Evolutionary conservation across 2,113 vertebrate species (phyloP).

Genomic region (Pygoscelis adeliae): DNA sequence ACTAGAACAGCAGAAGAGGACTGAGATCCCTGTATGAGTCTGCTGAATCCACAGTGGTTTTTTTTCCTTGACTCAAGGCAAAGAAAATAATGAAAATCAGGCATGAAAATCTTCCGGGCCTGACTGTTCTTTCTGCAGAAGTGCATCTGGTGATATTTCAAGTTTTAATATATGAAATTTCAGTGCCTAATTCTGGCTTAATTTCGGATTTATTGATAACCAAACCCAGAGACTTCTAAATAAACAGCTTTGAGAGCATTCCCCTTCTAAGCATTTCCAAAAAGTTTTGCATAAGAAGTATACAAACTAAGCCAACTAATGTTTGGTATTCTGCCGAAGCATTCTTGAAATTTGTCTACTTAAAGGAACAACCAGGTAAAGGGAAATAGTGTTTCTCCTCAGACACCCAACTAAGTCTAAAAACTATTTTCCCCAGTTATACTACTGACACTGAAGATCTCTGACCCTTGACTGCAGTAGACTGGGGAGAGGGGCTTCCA

Average conservation of each 20-base stretch:
- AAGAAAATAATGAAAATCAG: neutral
- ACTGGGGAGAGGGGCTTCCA: neutral
- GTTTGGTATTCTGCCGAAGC: neutral
- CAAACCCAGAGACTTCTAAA: neutral
- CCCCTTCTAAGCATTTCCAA: conserved; percentile 15
- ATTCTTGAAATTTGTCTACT: neutral
- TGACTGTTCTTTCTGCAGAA: neutral
- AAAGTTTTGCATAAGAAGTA: neutral
- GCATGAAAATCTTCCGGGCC: neutral
- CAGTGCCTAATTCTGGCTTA: neutral
- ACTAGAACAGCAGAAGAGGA: neutral
- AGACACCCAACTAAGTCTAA: neutral
- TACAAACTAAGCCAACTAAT: neutral
- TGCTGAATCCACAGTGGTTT: fast-evolving
- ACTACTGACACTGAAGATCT: neutral
- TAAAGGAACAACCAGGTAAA: neutral
- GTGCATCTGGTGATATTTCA: neutral
- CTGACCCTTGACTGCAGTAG: neutral
- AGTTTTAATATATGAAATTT: neutral
- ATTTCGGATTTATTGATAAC: conserved; percentile 16
- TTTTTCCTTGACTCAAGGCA: neutral
- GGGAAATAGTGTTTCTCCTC: neutral
- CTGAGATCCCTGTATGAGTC: neutral
- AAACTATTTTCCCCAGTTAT: neutral
- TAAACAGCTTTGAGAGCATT: neutral